phyloP scores from a whole-genome alignment of 2,113 vertebrate genomes.

The Tachysurus vachellii region DNA sequence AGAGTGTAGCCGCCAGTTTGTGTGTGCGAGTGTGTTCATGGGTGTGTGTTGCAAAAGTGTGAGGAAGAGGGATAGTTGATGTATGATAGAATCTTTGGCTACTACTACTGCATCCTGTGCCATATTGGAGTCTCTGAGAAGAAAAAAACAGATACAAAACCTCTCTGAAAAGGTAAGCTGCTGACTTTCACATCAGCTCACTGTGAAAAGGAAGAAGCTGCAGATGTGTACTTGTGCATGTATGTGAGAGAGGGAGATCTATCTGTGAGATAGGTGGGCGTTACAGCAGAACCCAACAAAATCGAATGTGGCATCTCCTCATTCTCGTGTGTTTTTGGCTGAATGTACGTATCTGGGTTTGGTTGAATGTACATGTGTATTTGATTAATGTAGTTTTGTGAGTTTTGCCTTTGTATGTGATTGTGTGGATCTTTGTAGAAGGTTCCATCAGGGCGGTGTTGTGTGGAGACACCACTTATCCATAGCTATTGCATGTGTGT shows the following conservation, averaged over 20 bases:
- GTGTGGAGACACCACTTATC: conserved; percentile 34
- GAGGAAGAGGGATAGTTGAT: conserved; percentile 8
- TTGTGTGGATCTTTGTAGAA: conserved; percentile 33
- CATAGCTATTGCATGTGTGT: conserved; percentile 32
- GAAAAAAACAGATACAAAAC: not conserved
- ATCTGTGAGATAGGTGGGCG: conserved; percentile 18
- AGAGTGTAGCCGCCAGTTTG: conserved; percentile 46
- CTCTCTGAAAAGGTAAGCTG: conserved; percentile 30
- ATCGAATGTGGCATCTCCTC: not conserved
- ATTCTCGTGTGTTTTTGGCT: not conserved
- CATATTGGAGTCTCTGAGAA: not conserved
- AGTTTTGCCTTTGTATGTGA: conserved; percentile 14
- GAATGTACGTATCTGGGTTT: conserved; percentile 15
- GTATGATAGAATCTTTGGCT: conserved; percentile 34
- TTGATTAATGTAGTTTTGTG: conserved; percentile 25
- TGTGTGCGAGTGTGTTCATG: conserved; percentile 26
- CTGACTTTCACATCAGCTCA: not conserved
- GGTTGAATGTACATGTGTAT: conserved; percentile 18
- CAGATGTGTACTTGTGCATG: not conserved
- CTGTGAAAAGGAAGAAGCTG: conserved; percentile 17
- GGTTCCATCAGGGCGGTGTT: conserved; percentile 40
- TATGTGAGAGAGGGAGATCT: conserved; percentile 17
- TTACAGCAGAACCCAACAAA: not conserved
- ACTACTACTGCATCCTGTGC: not conserved
- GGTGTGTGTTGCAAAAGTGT: conserved; percentile 26